These are phyloP conservation scores for Clarias platycephalus DNA, from an alignment of 2,797 vertebrate genomes.

Conservation along the genomic window DNA sequence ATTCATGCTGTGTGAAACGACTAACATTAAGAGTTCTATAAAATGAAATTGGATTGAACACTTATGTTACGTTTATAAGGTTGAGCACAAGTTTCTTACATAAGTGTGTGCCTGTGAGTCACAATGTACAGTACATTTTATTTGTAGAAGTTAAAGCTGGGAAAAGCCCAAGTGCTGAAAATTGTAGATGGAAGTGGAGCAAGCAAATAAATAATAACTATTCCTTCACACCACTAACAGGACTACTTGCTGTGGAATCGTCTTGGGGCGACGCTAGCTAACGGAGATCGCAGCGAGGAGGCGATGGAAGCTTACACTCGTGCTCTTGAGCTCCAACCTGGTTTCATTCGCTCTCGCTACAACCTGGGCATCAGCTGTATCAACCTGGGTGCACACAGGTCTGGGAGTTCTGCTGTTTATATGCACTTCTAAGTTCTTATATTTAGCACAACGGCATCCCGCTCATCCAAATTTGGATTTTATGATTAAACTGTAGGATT, in stretches of 20 bases:
- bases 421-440: background rate
- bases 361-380: conserved; percentile 98
- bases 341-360: conserved; percentile 96
- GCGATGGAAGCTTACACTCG: conserved; percentile 93
- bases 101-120: background rate
- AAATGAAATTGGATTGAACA: background rate
- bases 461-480: background rate
- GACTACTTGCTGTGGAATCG: conserved; percentile 98
- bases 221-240: conserved; percentile 64
- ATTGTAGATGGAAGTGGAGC: background rate
- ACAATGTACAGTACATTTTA: background rate
- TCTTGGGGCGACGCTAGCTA: conserved; percentile 93
- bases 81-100: background rate
- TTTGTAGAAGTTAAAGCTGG: background rate
- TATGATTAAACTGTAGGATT: background rate
- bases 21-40: background rate
- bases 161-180: background rate
- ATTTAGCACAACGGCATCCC: background rate
- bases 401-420: conserved; percentile 47
- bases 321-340: conserved; percentile 93
- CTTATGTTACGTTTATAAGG: background rate
- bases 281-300: conserved; percentile 93
- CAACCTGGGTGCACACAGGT: conserved; percentile 96
- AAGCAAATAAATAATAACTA: background rate
- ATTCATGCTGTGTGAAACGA: background rate